A percentile compares a stretch with the other conserved stretches of the same genome.
Evolutionary conservation across 2,113 vertebrate genomes (phyloP).

Genomic region (Archocentrus centrarchus): DNA sequence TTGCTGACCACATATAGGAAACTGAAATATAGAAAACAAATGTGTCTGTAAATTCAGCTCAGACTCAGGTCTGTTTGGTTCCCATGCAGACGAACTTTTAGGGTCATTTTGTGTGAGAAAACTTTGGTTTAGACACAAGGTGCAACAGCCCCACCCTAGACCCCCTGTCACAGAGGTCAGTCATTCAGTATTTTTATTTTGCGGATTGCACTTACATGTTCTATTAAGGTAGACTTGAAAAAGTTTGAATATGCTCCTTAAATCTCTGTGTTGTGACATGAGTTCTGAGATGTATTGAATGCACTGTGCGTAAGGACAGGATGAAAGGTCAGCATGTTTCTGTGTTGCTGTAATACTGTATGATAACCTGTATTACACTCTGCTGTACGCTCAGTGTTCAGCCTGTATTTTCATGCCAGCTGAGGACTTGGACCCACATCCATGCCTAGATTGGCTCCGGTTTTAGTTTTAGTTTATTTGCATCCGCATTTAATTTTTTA

Average conservation of each 20-base stretch:
- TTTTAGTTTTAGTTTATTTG: neutral
- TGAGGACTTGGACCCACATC: neutral
- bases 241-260: neutral
- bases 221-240: neutral
- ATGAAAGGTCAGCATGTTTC: neutral
- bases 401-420: neutral
- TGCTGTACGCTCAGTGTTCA: neutral
- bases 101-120: neutral
- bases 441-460: neutral
- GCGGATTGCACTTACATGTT: neutral
- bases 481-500: neutral
- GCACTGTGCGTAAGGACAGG: neutral
- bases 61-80: neutral
- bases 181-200: neutral
- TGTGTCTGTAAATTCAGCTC: neutral
- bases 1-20: neutral
- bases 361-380: neutral
- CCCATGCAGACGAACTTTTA: neutral
- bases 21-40: rapidly evolving
- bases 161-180: neutral
- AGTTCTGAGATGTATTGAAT: neutral
- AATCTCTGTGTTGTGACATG: neutral
- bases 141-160: neutral
- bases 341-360: neutral
- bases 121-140: too few species aligned